Evolutionary conservation across 1,140 invertebrate species (phyloP).

Genomic region (Gonatopus flavifemur): DNA sequence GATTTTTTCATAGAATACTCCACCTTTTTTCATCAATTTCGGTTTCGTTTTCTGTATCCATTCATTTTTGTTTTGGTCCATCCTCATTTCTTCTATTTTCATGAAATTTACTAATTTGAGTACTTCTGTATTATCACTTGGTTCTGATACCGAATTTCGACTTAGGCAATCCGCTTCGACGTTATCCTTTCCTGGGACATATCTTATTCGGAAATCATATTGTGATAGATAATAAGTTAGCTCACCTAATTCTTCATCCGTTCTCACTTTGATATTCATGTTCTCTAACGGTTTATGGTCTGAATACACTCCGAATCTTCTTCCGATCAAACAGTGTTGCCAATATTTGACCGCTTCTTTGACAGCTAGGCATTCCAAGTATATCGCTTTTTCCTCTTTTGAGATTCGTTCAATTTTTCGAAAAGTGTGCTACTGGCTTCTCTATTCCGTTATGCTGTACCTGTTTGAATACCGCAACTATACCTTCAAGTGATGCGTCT

Average conservation of each 20-base stretch:
- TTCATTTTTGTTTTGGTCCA: slow-evolving; percentile 1
- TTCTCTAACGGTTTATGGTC: slow-evolving; percentile 25
- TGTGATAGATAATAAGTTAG: slow-evolving; percentile 16
- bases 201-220: slow-evolving; percentile 4
- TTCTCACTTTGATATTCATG: slow-evolving; percentile 15
- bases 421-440: slow-evolving; percentile 23
- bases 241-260: too few species aligned
- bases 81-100: neutral
- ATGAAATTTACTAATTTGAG: slow-evolving; percentile 4
- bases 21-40: too few species aligned
- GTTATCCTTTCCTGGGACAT: neutral
- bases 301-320: slow-evolving; percentile 11
- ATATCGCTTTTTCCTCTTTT: slow-evolving; percentile 35
- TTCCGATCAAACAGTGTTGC: slow-evolving; percentile 22
- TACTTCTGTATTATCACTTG: slow-evolving; percentile 7
- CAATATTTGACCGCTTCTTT: slow-evolving; percentile 27
- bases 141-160: slow-evolving; percentile 3
- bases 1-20: too few species aligned
- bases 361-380: slow-evolving; percentile 20
- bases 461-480: slow-evolving; percentile 5
- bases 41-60: slow-evolving; percentile 2
- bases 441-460: slow-evolving; percentile 5
- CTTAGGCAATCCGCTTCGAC: neutral
- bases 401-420: slow-evolving; percentile 35
- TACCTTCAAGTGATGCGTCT: slow-evolving; percentile 12